Conservation (phyloP, 1,140 invertebrate species). For the Trinorchestia longiramus region DNA sequence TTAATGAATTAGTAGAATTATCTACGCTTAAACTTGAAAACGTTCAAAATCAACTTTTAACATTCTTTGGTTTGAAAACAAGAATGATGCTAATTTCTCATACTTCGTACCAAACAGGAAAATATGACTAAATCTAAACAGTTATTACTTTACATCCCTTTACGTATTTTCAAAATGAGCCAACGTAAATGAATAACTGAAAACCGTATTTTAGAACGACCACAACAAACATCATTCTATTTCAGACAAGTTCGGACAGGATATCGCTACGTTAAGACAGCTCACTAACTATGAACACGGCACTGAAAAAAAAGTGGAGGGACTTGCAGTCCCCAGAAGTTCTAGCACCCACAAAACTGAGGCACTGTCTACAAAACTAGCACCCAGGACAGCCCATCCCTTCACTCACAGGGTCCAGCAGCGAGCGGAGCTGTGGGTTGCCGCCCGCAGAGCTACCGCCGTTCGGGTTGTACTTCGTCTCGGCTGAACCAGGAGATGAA, state of each 20-base stretch:
- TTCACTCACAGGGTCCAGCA: conserved; percentile 7
- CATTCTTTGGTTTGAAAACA: too few species aligned
- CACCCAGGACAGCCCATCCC: neutral
- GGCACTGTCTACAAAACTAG: neutral
- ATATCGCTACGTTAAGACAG: neutral
- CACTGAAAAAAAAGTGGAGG: neutral
- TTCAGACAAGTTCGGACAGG: neutral
- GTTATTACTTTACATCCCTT: too few species aligned
- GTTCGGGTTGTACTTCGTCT: neutral
- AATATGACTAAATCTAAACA: too few species aligned
- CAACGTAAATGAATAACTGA: too few species aligned
- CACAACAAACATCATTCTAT: neutral
- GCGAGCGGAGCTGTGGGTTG: conserved; percentile 16
- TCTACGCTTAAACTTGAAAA: neutral
- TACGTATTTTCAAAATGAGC: too few species aligned
- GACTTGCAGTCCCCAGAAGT: too few species aligned
- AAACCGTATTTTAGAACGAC: too few species aligned
- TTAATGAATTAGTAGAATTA: neutral
- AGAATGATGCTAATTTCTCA: too few species aligned
- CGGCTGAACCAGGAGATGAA: conserved; percentile 18
- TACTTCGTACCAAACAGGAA: too few species aligned
- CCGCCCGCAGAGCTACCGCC: neutral
- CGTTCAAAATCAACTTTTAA: too few species aligned
- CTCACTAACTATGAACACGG: neutral
- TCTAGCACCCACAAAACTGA: too few species aligned